Conservation (phyloP, 2,113 vertebrate species). For the Lepisosteus oculatus region DNA sequence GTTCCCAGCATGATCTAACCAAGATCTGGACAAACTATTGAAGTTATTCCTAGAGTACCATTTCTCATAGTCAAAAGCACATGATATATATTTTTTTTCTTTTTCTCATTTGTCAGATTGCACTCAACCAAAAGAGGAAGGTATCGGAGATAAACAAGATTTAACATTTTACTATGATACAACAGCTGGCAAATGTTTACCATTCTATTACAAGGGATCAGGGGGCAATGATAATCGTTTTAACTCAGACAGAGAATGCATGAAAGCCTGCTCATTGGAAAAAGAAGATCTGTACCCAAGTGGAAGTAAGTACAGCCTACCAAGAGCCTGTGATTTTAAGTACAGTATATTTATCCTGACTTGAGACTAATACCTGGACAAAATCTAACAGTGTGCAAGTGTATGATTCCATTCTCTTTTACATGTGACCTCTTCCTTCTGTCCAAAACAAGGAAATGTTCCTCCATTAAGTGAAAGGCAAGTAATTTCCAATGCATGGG, state of each 20-base stretch:
- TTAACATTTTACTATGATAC: conserved; percentile 25
- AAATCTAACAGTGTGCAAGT: too few relatives aligned
- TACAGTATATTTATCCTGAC: too few relatives aligned
- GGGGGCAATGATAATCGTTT: conserved; percentile 36
- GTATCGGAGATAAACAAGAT: background rate
- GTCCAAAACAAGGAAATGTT: too few relatives aligned
- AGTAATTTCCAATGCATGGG: too few relatives aligned
- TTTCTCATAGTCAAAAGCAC: background rate
- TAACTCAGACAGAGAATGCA: conserved; percentile 20
- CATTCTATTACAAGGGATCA: conserved; percentile 39
- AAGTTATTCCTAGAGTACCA: too few relatives aligned
- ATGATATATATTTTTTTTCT: background rate
- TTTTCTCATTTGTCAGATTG: conserved; percentile 21
- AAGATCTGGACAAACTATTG: too few relatives aligned
- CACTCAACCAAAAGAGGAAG: background rate
- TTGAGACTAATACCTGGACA: too few relatives aligned
- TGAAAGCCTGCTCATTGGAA: conserved; percentile 20
- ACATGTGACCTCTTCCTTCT: too few relatives aligned
- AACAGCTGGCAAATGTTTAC: background rate
- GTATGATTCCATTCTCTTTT: too few relatives aligned
- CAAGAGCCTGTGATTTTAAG: too few relatives aligned
- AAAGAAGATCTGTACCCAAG: conserved; percentile 19
- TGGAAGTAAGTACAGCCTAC: conserved; percentile 25
- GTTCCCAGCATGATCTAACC: too few relatives aligned
- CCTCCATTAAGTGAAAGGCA: too few relatives aligned